Conservation (phyloP, 2,797 vertebrate species). For the Chaunax sp. region DNA sequence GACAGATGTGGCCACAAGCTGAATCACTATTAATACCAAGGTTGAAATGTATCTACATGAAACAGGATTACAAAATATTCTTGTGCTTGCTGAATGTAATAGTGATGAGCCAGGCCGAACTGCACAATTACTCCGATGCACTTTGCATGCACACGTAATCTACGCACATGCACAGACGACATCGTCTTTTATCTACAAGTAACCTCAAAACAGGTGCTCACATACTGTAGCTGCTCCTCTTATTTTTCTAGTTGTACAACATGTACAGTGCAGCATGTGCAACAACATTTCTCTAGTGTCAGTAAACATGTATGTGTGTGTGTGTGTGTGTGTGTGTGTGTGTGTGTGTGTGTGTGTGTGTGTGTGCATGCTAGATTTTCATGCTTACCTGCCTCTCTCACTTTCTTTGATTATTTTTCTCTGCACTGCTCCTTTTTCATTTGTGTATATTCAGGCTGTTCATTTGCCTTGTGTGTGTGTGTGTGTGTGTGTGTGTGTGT, state of each 20-base stretch:
- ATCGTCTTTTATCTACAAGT: constrained; percentile 26
- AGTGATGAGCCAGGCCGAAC: neutral
- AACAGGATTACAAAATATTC: neutral
- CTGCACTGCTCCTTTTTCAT: constrained; percentile 41
- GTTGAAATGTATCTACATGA: constrained; percentile 18
- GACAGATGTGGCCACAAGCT: constrained; percentile 17
- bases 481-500: neutral
- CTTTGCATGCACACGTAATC: neutral
- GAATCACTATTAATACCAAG: constrained; percentile 7
- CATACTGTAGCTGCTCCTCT: constrained; percentile 16
- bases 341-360: constrained; percentile 20
- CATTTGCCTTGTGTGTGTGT: constrained; percentile 20
- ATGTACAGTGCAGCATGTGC: too few relatives aligned
- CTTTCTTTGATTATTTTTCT: constrained; percentile 28
- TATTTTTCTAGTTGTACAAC: constrained; percentile 11
- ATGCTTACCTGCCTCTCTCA: constrained; percentile 28
- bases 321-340: neutral
- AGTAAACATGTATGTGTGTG: neutral
- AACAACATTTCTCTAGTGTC: too few relatives aligned
- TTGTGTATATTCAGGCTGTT: constrained; percentile 48
- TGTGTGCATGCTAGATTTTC: constrained; percentile 30
- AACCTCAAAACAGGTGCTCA: constrained; percentile 28
- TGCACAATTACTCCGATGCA: constrained; percentile 10
- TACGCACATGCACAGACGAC: too few relatives aligned
- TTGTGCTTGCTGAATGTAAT: constrained; percentile 9